Evolutionary conservation across 2,797 vertebrate species (phyloP), one percentile per base, ranked within the genome.

Genomic region (Phoeniculus purpureus): DNA sequence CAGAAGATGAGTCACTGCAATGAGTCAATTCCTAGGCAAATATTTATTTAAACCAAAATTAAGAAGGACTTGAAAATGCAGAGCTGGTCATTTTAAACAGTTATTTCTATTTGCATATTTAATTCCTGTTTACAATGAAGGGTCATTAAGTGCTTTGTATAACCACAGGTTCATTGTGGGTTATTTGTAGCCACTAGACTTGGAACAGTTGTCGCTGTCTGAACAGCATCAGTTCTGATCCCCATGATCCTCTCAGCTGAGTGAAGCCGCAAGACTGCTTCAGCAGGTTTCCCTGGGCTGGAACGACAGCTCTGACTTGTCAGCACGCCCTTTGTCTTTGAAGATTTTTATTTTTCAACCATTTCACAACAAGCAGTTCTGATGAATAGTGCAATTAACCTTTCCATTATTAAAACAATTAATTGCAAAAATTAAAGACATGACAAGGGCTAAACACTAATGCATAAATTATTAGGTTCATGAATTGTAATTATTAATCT

Each of bases 401-500:
- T 97, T 97, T 95, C 86, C 3, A 11, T 96, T 97, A 97, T 97
- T 97, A 97, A 97, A 97, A 97, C 96, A 97, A 97, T 97, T 96
- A 96, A 97, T 97, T 97, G 91, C 81, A 97, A 97, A 97, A 97
- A 97, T 96, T 96, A 96, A 97, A 96, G 94, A 96, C 95, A 97
- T 96, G 97, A 96, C 96, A 97, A 74, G 81, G 85, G 91, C 93
- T 97, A 96, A 97, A 96, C 93, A 97, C 92, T 96, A 97, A 97
- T 96, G 93, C 94, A 97, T 97, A 97, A 96, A 97, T 97, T 97
- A 97, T 95, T 96, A 96, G 89, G 94, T 96, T 96, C 92, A 96
- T 62, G 90, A 97, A 96, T 96, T 97, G 96, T 91, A 95, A 96
- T 97, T 97, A 96, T 97, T 97, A 97, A 97, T 96, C 91, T 89